Evolutionary conservation across 2,113 vertebrate species (phyloP), one percentile per base, ranked within the genome.

Genomic region (Xenotilapia longispinis): DNA sequence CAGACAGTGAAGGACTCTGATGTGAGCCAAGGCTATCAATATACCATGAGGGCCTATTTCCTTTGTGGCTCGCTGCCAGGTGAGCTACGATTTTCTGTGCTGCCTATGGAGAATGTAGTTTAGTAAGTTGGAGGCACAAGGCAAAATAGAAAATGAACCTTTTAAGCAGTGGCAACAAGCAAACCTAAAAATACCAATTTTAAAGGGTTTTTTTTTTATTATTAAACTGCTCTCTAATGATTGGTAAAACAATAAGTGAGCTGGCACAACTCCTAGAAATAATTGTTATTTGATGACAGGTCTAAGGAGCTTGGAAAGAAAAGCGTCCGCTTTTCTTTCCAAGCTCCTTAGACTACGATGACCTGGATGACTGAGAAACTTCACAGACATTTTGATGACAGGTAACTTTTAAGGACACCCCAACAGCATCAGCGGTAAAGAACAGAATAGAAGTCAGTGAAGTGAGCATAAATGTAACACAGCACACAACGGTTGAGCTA

Each of bases 1-100:
- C 88, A 90, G 93, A 91, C 75, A 87, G 90, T 94, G 93, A 94
- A 93, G 93, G 93, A 93, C 93, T 89, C 75, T 7, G 21, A 70
- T 91, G 60, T 70, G 87, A 83, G 91, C 73, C 88, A 89, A 83
- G 70, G 54, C 87, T 84, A 90, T 94, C 87, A 90, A 81, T 90
- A 78, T 26, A 88, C 54, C 38, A 86, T 54, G 63, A 91, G 38
- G 60, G 26, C 42, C 73, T 49, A 31, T 49, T 89, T 88, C 42
- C 70, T 80, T 28, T 19, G 58, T 82, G 78, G 85, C 79, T 58
- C 1, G 4, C 6, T 54, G 82, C 84, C 58, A 63, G 75, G 21
- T 78, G 82, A 84, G 81, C 45, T 28, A 38, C 17, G 79, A 80
- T 70, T 42, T 82, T 47, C 49, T 83, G 54, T 68, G 38, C 70